Evolutionary conservation across 2,797 vertebrate species (phyloP).

Genomic region (Danio albolineatus): DNA sequence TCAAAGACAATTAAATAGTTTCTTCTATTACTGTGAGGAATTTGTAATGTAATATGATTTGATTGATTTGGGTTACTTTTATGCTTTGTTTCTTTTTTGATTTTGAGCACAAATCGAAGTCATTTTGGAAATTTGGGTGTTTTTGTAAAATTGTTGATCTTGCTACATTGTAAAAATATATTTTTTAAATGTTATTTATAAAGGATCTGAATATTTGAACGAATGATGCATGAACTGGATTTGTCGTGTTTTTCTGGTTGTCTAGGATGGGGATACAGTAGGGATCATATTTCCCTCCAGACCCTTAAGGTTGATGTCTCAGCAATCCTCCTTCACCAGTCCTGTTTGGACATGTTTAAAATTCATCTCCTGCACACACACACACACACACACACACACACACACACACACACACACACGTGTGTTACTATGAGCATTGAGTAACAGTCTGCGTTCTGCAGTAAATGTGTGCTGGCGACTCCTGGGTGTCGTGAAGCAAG

Average conservation of each 20-base stretch:
- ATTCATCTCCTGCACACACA: constrained; percentile 53
- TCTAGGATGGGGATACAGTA: constrained; percentile 64
- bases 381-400: neutral
- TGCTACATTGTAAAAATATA: too few species aligned
- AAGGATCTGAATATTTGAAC: too few species aligned
- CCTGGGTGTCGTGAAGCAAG: constrained; percentile 54
- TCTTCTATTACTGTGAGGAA: too few species aligned
- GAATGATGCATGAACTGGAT: constrained; percentile 27
- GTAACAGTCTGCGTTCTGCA: constrained; percentile 11
- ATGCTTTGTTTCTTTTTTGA: too few species aligned
- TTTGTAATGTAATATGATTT: too few species aligned
- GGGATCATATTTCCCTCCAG: constrained; percentile 64
- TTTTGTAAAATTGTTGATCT: too few species aligned
- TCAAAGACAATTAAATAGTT: too few species aligned
- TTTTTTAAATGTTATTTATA: too few species aligned
- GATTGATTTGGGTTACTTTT: too few species aligned
- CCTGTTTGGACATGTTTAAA: constrained; percentile 63
- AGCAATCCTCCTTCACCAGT: constrained; percentile 39
- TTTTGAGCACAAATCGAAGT: too few species aligned
- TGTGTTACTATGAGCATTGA: constrained; percentile 23
- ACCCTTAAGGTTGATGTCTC: constrained; percentile 17
- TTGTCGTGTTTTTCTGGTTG: constrained; percentile 62
- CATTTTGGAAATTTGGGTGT: too few species aligned
- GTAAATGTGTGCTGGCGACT: constrained; percentile 57
- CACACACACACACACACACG: neutral